Conservation (phyloP, 2,797 vertebrate genomes). For the Balearica regulorum region DNA sequence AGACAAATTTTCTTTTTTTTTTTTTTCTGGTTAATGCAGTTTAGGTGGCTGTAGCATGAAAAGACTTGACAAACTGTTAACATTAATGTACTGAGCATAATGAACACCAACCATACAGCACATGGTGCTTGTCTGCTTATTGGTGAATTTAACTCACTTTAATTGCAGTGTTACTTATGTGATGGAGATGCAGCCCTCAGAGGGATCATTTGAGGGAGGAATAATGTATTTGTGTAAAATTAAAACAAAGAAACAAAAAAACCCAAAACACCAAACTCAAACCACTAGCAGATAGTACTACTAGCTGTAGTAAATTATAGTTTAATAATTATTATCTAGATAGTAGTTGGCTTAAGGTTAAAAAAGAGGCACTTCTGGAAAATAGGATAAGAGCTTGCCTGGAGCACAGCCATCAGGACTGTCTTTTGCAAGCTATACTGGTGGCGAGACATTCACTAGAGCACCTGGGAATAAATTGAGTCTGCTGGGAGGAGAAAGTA, state of each 20-base stretch:
- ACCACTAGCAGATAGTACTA: constrained; percentile 5
- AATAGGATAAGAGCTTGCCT: constrained; percentile 71
- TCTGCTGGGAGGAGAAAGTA: constrained; percentile 55
- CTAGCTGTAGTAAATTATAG: constrained; percentile 62
- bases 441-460: background rate
- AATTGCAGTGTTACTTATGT: constrained; percentile 68
- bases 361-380: constrained; percentile 76
- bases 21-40: background rate
- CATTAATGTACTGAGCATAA: constrained; percentile 70
- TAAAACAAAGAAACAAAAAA: background rate
- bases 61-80: constrained; percentile 58
- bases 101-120: constrained; percentile 78
- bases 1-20: background rate
- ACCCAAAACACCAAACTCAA: background rate
- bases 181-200: constrained; percentile 65
- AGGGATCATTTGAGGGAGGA: constrained; percentile 46
- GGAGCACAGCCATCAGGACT: constrained; percentile 13
- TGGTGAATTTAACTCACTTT: constrained; percentile 70
- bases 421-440: background rate
- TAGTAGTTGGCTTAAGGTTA: constrained; percentile 46
- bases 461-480: constrained; percentile 73
- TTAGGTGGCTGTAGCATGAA: constrained; percentile 14
- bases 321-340: constrained; percentile 64
- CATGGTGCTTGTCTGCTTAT: constrained; percentile 84
- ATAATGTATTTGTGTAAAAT: constrained; percentile 32